Conservation (phyloP, 2,797 vertebrate species). For the Labroides dimidiatus region DNA sequence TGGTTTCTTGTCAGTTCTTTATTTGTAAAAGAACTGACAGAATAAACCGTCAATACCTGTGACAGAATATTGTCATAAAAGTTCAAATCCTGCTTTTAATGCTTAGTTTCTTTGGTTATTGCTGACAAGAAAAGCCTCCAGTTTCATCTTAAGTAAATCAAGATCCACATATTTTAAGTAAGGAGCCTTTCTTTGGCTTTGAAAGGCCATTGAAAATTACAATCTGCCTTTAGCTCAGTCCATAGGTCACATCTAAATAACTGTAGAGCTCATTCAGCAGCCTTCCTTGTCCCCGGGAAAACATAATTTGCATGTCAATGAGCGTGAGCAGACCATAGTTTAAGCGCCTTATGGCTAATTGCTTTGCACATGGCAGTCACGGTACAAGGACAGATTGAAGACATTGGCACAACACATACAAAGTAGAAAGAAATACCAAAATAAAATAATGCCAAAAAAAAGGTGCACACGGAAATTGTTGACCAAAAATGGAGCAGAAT, state of each 20-base stretch:
- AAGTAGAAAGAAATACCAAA: conserved; percentile 32
- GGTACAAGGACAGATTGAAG: conserved; percentile 14
- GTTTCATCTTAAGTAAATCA: background rate
- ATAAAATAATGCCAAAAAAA: conserved; percentile 48
- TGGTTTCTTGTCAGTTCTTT: background rate
- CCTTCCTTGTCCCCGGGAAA: conserved; percentile 7
- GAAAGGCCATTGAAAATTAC: conserved; percentile 11
- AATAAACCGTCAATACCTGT: no score
- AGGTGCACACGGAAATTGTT: conserved; percentile 51
- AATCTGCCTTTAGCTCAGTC: conserved; percentile 32
- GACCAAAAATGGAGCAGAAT: conserved; percentile 34
- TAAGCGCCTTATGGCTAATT: conserved; percentile 22
- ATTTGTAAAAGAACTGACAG: conserved; percentile 21
- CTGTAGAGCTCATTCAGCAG: conserved; percentile 34
- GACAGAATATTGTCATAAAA: no score
- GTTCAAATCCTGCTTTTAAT: no score
- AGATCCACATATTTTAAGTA: conserved; percentile 9
- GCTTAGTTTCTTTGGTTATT: no score
- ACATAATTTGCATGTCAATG: conserved; percentile 17
- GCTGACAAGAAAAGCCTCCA: no score
- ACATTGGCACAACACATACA: conserved; percentile 32
- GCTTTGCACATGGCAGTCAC: conserved; percentile 29
- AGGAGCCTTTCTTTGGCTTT: conserved; percentile 1
- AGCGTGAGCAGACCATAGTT: conserved; percentile 32
- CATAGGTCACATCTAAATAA: conserved; percentile 34